These are phyloP conservation scores for Anser cygnoides DNA, from an alignment of 2,113 vertebrate species.

Conservation along the genomic window DNA sequence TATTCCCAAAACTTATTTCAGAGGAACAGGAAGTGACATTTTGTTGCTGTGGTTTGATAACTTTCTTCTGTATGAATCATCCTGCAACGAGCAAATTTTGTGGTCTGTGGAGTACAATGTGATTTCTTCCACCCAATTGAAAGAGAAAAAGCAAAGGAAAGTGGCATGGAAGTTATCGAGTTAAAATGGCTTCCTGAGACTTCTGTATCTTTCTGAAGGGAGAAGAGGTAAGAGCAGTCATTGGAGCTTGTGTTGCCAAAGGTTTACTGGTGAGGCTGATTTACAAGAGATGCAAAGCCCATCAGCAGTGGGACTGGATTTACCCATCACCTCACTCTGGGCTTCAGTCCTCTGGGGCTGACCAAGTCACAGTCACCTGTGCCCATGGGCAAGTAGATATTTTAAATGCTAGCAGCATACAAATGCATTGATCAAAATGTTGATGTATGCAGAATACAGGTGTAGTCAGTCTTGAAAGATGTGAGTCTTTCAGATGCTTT, in stretches of 20 bases:
- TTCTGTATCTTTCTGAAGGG: background rate
- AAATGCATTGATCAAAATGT: background rate
- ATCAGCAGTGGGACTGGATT: background rate
- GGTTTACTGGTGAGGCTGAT: background rate
- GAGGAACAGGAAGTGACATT: background rate
- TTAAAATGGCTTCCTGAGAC: conserved; percentile 32
- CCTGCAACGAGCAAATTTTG: background rate
- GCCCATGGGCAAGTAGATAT: background rate
- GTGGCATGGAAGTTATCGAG: background rate
- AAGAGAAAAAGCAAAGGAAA: no score
- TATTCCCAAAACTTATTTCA: background rate
- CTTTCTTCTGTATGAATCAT: background rate
- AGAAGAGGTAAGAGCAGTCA: background rate
- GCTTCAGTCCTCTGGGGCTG: background rate
- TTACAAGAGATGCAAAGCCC: background rate
- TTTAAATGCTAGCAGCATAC: background rate
- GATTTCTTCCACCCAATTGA: no score
- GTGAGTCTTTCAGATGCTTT: background rate
- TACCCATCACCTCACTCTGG: background rate
- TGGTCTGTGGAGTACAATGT: background rate
- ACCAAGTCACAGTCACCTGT: background rate
- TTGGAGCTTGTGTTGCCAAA: background rate
- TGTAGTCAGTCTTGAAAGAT: background rate
- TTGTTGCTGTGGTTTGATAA: background rate
- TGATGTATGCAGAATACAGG: background rate